A percentile compares a stretch with the other conserved stretches of the same genome.
phyloP scores from a whole-genome alignment of 2,888 invertebrate genomes.

The Eristalis tenax region DNA sequence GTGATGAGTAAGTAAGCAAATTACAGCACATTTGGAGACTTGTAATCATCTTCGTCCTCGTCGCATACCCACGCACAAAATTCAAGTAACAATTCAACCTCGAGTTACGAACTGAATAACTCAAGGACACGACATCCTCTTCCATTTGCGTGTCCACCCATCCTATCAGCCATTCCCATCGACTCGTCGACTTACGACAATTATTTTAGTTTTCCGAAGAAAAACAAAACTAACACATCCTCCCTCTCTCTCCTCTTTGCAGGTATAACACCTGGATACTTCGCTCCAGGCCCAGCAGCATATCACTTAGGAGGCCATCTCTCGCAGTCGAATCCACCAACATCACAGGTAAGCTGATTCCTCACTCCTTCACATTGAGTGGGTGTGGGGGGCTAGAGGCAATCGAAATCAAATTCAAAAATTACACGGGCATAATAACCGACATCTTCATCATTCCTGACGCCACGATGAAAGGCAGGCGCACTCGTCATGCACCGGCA shows the following conservation, averaged over 20 bases:
- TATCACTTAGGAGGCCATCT: conserved; percentile 82
- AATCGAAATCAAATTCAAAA: not conserved
- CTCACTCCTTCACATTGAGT: not conserved
- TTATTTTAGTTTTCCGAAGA: not conserved
- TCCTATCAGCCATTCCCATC: not conserved
- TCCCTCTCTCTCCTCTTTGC: conserved; percentile 73
- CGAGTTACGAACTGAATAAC: no score
- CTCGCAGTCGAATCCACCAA: conserved; percentile 80
- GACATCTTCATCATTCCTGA: conserved; percentile 50
- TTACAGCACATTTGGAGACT: no score
- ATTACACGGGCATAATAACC: conserved; percentile 17
- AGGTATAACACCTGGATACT: conserved; percentile 82
- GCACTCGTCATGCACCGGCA: not conserved
- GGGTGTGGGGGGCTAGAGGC: not conserved
- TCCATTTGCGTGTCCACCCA: no score
- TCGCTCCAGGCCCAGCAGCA: conserved; percentile 81
- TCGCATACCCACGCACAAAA: no score
- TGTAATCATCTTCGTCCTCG: no score
- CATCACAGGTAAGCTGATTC: conserved; percentile 80
- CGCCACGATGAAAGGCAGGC: conserved; percentile 37
- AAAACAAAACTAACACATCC: not conserved
- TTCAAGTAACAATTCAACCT: no score
- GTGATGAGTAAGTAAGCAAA: no score
- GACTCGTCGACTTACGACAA: conserved; percentile 14
- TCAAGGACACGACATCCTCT: no score